Conservation (phyloP, 2,113 vertebrate genomes). For the Pterocles burchelli region DNA sequence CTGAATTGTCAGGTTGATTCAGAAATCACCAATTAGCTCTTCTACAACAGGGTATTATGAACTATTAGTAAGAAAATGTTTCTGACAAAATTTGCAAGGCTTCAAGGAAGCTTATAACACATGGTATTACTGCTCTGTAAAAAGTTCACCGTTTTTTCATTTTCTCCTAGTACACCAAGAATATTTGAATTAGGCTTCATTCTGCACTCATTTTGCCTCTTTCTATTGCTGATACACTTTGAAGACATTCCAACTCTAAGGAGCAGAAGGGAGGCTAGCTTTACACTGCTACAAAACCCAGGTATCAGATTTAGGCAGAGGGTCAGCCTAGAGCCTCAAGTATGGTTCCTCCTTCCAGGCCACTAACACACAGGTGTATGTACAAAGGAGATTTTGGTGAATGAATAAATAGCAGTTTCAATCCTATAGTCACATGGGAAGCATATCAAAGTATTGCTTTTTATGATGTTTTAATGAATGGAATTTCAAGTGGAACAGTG, state of each 20-base stretch:
- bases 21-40: constrained; percentile 55
- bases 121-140: background rate
- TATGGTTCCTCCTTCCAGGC: background rate
- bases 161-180: background rate
- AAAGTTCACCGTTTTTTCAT: background rate
- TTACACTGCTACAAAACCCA: background rate
- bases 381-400: background rate
- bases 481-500: background rate
- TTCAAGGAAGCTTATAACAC: background rate
- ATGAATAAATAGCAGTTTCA: background rate
- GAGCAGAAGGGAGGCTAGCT: background rate
- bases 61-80: constrained; percentile 12
- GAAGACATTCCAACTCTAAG: background rate
- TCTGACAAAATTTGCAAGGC: constrained; percentile 49
- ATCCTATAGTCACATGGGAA: background rate
- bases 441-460: background rate
- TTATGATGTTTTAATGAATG: background rate
- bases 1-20: constrained; percentile 44
- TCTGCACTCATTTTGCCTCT: background rate
- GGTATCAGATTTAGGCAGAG: background rate
- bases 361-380: background rate
- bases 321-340: background rate
- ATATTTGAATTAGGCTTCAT: background rate
- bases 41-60: constrained; percentile 30
- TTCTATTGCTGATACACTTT: background rate